These are phyloP conservation scores for Sinocyclocheilus anophthalmus DNA, from an alignment of 2,113 vertebrate species.

Conservation along the genomic window DNA sequence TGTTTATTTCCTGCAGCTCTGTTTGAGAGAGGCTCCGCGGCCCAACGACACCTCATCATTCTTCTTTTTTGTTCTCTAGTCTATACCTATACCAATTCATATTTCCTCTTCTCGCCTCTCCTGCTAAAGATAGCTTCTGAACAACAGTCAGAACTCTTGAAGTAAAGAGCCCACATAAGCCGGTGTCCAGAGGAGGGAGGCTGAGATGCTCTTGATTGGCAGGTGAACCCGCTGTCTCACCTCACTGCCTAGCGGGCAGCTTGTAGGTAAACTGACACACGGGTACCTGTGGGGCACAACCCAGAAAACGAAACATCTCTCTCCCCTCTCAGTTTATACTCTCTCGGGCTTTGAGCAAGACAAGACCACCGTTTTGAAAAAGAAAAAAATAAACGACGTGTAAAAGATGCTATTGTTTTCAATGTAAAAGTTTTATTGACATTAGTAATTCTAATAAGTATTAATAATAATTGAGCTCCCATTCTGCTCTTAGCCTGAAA, in stretches of 20 bases:
- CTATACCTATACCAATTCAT: slow-evolving; percentile 19
- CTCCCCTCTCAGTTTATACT: slow-evolving; percentile 11
- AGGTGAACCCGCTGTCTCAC: slow-evolving; percentile 60
- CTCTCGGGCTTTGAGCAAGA: background rate
- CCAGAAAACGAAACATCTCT: slow-evolving; percentile 54
- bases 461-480: background rate
- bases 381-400: background rate
- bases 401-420: background rate
- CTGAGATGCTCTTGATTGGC: slow-evolving; percentile 60
- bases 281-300: slow-evolving; percentile 48
- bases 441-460: background rate
- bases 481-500: slow-evolving; percentile 31
- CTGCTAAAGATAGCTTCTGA: slow-evolving; percentile 47
- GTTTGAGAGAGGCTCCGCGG: slow-evolving; percentile 50
- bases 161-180: slow-evolving; percentile 54
- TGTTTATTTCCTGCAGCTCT: slow-evolving; percentile 66
- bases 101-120: slow-evolving; percentile 29
- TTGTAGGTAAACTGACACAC: slow-evolving; percentile 59
- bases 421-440: background rate
- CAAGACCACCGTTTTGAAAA: slow-evolving; percentile 26
- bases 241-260: slow-evolving; percentile 52
- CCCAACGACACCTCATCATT: slow-evolving; percentile 50
- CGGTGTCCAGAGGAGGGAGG: slow-evolving; percentile 49
- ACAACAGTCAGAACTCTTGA: slow-evolving; percentile 48
- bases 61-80: background rate